Conservation (phyloP, 2,888 invertebrate genomes). For the Aproaerema taeniolella region DNA sequence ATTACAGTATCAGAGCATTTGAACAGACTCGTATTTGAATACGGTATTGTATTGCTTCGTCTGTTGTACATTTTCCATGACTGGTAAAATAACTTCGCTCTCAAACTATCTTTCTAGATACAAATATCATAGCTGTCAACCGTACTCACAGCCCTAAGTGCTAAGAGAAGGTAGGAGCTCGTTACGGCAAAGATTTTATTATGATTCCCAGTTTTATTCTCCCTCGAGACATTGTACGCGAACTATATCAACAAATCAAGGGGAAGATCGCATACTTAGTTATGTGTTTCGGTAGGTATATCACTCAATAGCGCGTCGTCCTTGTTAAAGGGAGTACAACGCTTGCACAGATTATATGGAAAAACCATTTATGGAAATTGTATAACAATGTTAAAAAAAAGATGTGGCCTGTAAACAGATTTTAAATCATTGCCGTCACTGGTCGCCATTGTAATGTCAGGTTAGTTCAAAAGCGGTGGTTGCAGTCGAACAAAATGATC, state of each 20-base stretch:
- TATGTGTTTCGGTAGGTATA: conserved; percentile 30
- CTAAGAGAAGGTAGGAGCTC: too few species aligned
- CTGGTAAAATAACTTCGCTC: too few species aligned
- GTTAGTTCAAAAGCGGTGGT: conserved; percentile 74
- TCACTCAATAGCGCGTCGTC: conserved; percentile 38
- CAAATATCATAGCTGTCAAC: too few species aligned
- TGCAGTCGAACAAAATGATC: conserved; percentile 75
- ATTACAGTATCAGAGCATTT: too few species aligned
- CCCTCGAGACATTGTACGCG: conserved; percentile 45
- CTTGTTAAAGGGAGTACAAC: conserved; percentile 59
- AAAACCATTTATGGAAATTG: conserved; percentile 75
- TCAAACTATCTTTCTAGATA: too few species aligned
- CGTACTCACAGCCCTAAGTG: too few species aligned
- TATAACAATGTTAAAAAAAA: conserved; percentile 77
- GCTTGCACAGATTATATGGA: conserved; percentile 62
- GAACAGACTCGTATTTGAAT: too few species aligned
- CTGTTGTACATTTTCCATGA: too few species aligned
- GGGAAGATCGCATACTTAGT: too few species aligned
- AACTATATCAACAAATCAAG: conserved; percentile 23
- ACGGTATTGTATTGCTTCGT: too few species aligned
- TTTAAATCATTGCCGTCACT: conserved; percentile 77
- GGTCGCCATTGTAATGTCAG: conserved; percentile 72
- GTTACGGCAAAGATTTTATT: conserved; percentile 51
- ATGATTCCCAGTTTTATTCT: conserved; percentile 44
- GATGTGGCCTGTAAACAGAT: conserved; percentile 76